Evolutionary conservation across 2,113 vertebrate genomes (phyloP), one percentile per base, ranked within the genome.

Genomic region (Paratilapia polleni): DNA sequence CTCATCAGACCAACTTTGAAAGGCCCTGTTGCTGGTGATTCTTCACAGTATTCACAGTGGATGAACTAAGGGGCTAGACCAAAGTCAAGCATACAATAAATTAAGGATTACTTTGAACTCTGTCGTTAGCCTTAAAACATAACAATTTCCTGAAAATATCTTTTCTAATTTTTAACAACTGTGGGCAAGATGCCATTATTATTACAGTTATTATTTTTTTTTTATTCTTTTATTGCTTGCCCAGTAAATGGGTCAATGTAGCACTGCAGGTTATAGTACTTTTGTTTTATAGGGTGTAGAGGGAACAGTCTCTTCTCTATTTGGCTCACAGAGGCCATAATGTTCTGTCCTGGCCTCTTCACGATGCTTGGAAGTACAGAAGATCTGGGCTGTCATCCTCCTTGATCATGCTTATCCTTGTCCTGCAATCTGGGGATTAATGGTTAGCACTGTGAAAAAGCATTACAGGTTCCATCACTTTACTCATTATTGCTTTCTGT

Each of bases 361-460:
- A 97, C 97, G 22, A 98, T 99, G 98, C 98, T 99, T 86, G 98
- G 98, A 36, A 97, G 97, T 88, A 95, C 97, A 34, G 98, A 99
- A 91, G 97, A 97, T 1, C 96, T 98, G 63, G 60, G 85, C 0
- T 94, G 38, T 92, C 62, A 2, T 96, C 57, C 0, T 96, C 95
- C 41, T 31, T 96, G 10, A 4, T 97, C 3, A 96, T 96, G 9
- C 94, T 96, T 52, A 94, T 98, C 91, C 98, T 97, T 93, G 90
- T 96, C 2, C 94, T 96, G 90, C 90, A 89, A 0, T 97, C 97
- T 1, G 96, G 97, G 52, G 97, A 97, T 86, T 98, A 98, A 87
- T 98, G 97, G 97, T 95, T 98, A 36, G 93, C 94, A 17, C 89
- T 98, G 1, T 95, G 98, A 84, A 96, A 97, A 47, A n/a, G 57